A percentile compares a stretch with the other conserved stretches of the same genome.
Conservation (phyloP, 1,140 invertebrate genomes). For the Zaprionus camerounensis region DNA sequence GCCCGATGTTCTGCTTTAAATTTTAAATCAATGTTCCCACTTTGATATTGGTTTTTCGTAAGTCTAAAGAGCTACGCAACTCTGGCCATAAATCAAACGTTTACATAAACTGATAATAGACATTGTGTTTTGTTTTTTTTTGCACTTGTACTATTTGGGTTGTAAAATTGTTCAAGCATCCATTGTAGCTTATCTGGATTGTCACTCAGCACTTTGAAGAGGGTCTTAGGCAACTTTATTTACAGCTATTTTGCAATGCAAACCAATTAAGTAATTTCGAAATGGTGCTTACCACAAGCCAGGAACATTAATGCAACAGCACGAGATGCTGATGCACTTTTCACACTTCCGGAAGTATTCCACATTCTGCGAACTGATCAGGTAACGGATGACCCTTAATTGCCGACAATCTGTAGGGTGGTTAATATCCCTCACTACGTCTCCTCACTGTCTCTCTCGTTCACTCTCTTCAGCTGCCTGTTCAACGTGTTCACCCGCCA, state of each 20-base stretch:
- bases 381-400: slow-evolving; percentile 1
- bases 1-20: not conserved
- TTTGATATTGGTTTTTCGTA: not conserved
- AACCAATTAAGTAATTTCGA: not conserved
- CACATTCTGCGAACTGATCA: slow-evolving; percentile 19
- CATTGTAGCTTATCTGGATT: slow-evolving; percentile 14
- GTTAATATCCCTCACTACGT: not conserved
- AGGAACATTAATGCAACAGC: slow-evolving; percentile 39
- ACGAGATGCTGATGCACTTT: not conserved
- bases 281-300: slow-evolving; percentile 54
- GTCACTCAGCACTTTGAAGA: slow-evolving; percentile 10
- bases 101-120: slow-evolving; percentile 5
- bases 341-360: slow-evolving; percentile 20
- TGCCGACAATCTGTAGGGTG: not conserved
- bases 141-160: not conserved
- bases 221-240: slow-evolving; percentile 9
- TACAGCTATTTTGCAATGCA: not conserved
- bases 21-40: not conserved
- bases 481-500: slow-evolving; percentile 58
- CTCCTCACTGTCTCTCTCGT: not conserved
- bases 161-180: slow-evolving; percentile 1
- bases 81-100: not conserved
- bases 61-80: not conserved
- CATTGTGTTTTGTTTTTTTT: not conserved
- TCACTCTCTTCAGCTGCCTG: slow-evolving; percentile 24